Evolutionary conservation across 2,888 invertebrate genomes (phyloP).

Genomic region (Polymixis flavicincta): DNA sequence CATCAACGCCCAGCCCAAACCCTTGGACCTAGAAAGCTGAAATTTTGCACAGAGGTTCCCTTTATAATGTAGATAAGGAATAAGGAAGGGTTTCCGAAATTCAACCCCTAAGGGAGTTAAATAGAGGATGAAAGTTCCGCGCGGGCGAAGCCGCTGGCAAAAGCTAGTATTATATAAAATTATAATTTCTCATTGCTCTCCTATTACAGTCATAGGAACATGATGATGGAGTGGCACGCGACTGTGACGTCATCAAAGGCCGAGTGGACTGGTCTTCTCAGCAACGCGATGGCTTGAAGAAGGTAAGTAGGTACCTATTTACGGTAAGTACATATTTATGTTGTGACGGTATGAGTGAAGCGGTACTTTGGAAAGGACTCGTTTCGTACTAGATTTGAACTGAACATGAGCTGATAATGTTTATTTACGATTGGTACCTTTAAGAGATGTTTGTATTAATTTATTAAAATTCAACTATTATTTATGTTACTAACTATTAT

Average conservation of each 20-base stretch:
- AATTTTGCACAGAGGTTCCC: too few species aligned
- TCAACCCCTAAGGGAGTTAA: too few species aligned
- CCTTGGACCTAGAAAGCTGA: too few species aligned
- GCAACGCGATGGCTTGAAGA: conserved; percentile 9
- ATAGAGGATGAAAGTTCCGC: too few species aligned
- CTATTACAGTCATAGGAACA: neutral
- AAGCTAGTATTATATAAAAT: neutral
- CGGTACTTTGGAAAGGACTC: neutral
- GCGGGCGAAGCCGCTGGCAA: too few species aligned
- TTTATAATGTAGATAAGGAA: too few species aligned
- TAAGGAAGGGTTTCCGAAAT: too few species aligned
- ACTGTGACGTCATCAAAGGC: conserved; percentile 33
- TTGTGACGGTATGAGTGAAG: neutral
- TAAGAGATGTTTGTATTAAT: too few species aligned
- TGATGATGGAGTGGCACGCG: neutral
- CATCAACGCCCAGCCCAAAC: too few species aligned
- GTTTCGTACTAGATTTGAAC: neutral
- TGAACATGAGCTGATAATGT: neutral
- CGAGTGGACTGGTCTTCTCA: conserved; percentile 17
- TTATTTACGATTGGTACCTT: neutral
- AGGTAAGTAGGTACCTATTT: conserved; percentile 22
- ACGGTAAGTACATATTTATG: neutral
- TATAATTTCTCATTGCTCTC: neutral
- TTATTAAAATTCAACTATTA: too few species aligned
- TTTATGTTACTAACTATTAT: too few species aligned